A percentile compares a stretch with the other conserved stretches of the same genome.
Evolutionary conservation across 2,113 vertebrate genomes (phyloP).

Genomic region (Gopherus evgoodei): DNA sequence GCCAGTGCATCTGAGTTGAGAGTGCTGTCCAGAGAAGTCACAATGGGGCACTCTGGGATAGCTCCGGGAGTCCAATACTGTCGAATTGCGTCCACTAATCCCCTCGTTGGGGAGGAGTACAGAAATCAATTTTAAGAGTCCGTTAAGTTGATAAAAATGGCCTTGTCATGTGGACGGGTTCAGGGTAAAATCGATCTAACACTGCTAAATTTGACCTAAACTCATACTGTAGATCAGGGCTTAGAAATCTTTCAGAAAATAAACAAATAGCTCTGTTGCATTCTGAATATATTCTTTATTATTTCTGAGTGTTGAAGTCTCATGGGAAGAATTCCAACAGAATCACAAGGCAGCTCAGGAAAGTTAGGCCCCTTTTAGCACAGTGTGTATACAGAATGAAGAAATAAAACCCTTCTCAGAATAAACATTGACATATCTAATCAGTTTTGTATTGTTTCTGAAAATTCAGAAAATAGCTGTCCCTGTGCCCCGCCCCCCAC

Average conservation of each 20-base stretch:
- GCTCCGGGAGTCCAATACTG: no score
- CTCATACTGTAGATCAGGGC: no score
- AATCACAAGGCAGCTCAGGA: not conserved
- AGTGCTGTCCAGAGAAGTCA: no score
- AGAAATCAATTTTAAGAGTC: no score
- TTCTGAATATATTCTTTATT: not conserved
- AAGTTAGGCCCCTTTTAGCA: not conserved
- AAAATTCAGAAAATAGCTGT: not conserved
- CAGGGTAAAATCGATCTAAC: no score
- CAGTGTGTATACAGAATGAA: not conserved
- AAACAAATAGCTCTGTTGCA: not conserved
- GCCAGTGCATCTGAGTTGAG: no score
- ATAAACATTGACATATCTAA: not conserved
- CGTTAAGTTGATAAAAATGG: no score
- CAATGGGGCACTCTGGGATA: no score
- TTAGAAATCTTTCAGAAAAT: not conserved
- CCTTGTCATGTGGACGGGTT: no score
- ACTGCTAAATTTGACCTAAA: no score
- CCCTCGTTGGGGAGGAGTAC: no score
- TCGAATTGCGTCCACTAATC: no score
- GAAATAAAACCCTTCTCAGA: not conserved
- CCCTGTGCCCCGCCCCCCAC: not conserved
- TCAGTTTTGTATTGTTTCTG: not conserved
- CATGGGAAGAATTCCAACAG: constrained; percentile 17
- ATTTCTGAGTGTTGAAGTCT: not conserved